phyloP scores from a whole-genome alignment of 2,888 invertebrate species.

The Steinernema scapterisci region DNA sequence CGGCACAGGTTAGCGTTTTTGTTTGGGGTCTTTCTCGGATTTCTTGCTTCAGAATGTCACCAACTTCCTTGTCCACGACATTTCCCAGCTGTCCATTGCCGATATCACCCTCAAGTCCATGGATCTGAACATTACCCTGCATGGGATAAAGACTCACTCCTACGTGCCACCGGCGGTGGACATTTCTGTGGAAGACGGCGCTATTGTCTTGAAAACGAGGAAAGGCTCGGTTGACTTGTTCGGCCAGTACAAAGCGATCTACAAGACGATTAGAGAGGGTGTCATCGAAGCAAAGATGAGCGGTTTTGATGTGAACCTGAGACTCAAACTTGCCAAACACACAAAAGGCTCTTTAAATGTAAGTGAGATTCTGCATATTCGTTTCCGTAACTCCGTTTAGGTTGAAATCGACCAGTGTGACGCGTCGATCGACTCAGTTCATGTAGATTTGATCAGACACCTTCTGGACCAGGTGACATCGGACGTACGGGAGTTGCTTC shows the following conservation, averaged over 20 bases:
- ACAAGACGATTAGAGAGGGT: constrained; percentile 4
- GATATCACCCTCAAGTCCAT: constrained; percentile 11
- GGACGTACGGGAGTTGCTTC: neutral
- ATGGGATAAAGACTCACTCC: constrained; percentile 18
- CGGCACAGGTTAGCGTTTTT: constrained; percentile 15
- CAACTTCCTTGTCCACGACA: constrained; percentile 14
- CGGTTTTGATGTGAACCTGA: constrained; percentile 16
- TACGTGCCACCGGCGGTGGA: constrained; percentile 1
- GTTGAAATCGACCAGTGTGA: neutral
- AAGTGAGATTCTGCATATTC: neutral
- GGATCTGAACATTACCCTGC: constrained; percentile 25
- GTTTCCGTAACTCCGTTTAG: neutral
- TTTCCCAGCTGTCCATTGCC: neutral
- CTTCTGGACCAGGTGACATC: constrained; percentile 4
- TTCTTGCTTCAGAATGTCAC: neutral
- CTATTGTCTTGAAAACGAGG: neutral
- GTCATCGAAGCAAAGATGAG: constrained; percentile 20
- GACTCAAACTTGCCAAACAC: neutral
- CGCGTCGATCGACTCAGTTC: neutral
- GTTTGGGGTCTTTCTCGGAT: too few species aligned
- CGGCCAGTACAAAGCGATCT: constrained; percentile 19
- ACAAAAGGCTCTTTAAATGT: neutral
- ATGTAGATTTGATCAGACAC: constrained; percentile 17
- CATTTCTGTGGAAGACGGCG: neutral
- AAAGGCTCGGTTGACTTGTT: constrained; percentile 6